A percentile compares a stretch with the other conserved stretches of the same genome.
Conservation (phyloP, 2,113 vertebrate species). For the Grallaria varia region DNA sequence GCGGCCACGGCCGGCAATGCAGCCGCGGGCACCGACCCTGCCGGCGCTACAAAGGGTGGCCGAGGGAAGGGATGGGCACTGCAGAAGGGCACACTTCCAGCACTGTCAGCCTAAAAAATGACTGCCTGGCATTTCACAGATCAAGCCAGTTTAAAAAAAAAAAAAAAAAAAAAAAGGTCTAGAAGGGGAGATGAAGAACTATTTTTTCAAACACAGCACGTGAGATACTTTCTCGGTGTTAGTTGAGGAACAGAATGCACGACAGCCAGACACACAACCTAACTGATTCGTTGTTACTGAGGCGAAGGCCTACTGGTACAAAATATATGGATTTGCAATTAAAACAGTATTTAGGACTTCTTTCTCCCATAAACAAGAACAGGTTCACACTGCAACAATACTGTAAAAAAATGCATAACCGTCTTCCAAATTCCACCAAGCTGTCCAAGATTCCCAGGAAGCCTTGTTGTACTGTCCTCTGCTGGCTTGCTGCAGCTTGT, state of each 20-base stretch:
- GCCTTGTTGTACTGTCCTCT: conserved; percentile 64
- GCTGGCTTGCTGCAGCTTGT: conserved; percentile 63
- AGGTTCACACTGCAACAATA: conserved; percentile 36
- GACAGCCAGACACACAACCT: conserved; percentile 25
- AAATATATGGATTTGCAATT: conserved; percentile 51
- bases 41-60: background rate
- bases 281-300: background rate
- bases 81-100: background rate
- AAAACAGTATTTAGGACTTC: conserved; percentile 44
- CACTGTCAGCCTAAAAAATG: background rate
- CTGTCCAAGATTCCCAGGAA: conserved; percentile 63
- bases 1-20: background rate
- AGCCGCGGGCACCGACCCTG: background rate
- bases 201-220: no score
- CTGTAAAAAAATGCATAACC: conserved; percentile 53
- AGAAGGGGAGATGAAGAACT: background rate
- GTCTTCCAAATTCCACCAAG: conserved; percentile 62
- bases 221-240: background rate
- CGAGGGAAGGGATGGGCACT: background rate
- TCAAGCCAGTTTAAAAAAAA: background rate
- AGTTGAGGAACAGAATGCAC: conserved; percentile 1
- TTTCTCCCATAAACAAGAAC: conserved; percentile 41
- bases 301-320: conserved; percentile 47
- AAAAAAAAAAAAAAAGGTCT: background rate
- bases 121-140: background rate